Evolutionary conservation across 2,797 vertebrate species (phyloP), one percentile per base, ranked within the genome.

Genomic region (Lacerta bilineata): DNA sequence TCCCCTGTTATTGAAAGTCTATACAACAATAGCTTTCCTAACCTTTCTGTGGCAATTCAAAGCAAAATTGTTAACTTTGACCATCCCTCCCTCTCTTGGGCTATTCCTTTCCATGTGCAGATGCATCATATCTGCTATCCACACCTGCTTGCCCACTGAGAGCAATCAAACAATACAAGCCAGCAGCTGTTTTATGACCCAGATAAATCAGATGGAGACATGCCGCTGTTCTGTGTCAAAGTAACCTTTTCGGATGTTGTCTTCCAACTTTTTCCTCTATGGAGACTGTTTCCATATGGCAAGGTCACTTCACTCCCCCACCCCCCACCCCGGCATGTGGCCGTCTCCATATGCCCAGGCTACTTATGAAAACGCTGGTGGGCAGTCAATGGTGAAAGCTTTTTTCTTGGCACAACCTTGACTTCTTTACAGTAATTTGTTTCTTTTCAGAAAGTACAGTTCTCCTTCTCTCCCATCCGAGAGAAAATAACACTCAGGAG

Each of bases 121-220:
- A 39, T 89, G 79, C 11, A 4, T 80, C 74, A 5, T 87, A 82
- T 71, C 87, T 90, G 25, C 5, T 36, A 41, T 68, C 20, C 0
- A 4, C 0, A 1, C 64, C 76, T 80, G 46, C 1, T 4, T 84
- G 55, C 2, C 7, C 4, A 50, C 83, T 85, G 77, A 85, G 61
- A 78, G 10, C 23, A 84, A 8, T 13, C 18, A 25, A 27, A 5
- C 83, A 81, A 80, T 82, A 71, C 72, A 87, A 90, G 39, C 9
- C 66, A 71, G 72, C 80, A 87, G 23, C 68, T 72, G 36, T 87
- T 91, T 89, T 88, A 83, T 0, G 0, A 78, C 17, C 61, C 55
- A 59, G 39, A 80, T 86, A 61, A 92, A 93, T 89, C 36, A 84
- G 64, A 10, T 8, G 36, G 87, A 79, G 27, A 74, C 88, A 77